phyloP scores from a whole-genome alignment of 2,797 vertebrate species.

The Benthosema pterotum region DNA sequence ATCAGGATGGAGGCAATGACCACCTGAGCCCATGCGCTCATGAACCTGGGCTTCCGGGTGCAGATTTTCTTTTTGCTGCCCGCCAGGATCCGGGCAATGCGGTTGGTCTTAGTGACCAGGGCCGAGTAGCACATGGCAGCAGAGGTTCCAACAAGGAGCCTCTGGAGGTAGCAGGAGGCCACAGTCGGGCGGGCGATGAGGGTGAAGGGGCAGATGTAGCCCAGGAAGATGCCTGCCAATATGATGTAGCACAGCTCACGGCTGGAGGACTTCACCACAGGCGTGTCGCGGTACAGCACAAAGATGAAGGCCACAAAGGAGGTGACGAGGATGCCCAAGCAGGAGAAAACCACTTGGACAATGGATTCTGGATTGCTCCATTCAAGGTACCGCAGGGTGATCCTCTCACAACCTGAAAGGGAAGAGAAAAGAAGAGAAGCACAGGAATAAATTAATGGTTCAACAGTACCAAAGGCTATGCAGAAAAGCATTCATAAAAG shows the following conservation, averaged over 20 bases:
- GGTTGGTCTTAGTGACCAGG: slow-evolving; percentile 96
- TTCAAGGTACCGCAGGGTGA: slow-evolving; percentile 90
- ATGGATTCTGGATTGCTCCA: slow-evolving; percentile 97
- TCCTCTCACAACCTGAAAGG: slow-evolving; percentile 87
- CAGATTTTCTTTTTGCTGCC: slow-evolving; percentile 99
- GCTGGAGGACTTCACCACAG: slow-evolving; percentile 98
- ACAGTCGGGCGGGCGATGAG: slow-evolving; percentile 94
- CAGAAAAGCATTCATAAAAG: slow-evolving; percentile 24
- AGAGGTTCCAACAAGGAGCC: slow-evolving; percentile 94
- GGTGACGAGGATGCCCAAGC: slow-evolving; percentile 93
- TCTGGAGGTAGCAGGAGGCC: slow-evolving; percentile 94
- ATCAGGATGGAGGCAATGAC: slow-evolving; percentile 94
- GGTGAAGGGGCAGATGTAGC: slow-evolving; percentile 96
- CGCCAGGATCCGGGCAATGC: slow-evolving; percentile 95
- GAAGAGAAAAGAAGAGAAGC: slow-evolving; percentile 19
- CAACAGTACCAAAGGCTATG: slow-evolving; percentile 6
- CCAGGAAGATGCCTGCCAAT: slow-evolving; percentile 94
- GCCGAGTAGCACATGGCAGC: slow-evolving; percentile 98
- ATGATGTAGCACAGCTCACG: slow-evolving; percentile 99
- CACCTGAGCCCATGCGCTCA: slow-evolving; percentile 97
- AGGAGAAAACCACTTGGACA: slow-evolving; percentile 94
- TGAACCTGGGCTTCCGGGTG: slow-evolving; percentile 94
- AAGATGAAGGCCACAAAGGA: slow-evolving; percentile 96
- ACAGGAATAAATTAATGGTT: slow-evolving; percentile 1
- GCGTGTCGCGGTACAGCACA: slow-evolving; percentile 95